A percentile compares a stretch with the other conserved stretches of the same genome.
phyloP scores from a whole-genome alignment of 2,888 invertebrate genomes.

The Sacculina carcini region DNA sequence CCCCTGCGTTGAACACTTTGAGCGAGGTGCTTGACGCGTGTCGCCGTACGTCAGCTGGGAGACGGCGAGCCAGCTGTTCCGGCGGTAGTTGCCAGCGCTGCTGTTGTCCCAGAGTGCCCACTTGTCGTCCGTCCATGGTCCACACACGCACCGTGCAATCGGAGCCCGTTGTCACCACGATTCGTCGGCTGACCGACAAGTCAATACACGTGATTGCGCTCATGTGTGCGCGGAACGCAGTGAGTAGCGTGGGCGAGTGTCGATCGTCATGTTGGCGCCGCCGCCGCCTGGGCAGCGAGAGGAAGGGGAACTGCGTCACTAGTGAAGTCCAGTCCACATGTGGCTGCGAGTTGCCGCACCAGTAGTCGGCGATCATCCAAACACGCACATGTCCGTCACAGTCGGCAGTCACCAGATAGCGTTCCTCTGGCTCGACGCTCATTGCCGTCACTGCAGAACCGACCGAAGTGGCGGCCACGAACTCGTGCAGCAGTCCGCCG shows the following conservation, averaged over 20 bases:
- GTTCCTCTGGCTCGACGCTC: conserved; percentile 38
- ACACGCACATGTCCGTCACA: conserved; percentile 49
- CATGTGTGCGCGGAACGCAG: conserved; percentile 41
- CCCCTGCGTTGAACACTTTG: conserved; percentile 24
- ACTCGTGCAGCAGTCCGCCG: conserved; percentile 41
- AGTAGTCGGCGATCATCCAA: conserved; percentile 45
- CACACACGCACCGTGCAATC: conserved; percentile 48
- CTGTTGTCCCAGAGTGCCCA: conserved; percentile 47
- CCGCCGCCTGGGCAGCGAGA: conserved; percentile 41
- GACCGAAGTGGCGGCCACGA: conserved; percentile 37
- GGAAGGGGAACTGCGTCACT: conserved; percentile 40
- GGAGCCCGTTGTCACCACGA: conserved; percentile 36
- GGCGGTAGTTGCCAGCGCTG: conserved; percentile 30
- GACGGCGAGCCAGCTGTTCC: conserved; percentile 23
- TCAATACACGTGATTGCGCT: conserved; percentile 36
- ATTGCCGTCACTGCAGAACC: conserved; percentile 36
- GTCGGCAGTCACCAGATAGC: conserved; percentile 29
- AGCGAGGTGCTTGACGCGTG: conserved; percentile 48
- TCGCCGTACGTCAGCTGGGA: conserved; percentile 45
- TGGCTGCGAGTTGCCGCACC: conserved; percentile 18
- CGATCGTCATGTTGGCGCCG: conserved; percentile 34
- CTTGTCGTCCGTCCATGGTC: conserved; percentile 37
- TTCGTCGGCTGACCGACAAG: conserved; percentile 34
- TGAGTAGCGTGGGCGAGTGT: conserved; percentile 34
- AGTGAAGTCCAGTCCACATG: conserved; percentile 31